phyloP scores from a whole-genome alignment of 2,888 invertebrate genomes.

The Sminthurides aquaticus region DNA sequence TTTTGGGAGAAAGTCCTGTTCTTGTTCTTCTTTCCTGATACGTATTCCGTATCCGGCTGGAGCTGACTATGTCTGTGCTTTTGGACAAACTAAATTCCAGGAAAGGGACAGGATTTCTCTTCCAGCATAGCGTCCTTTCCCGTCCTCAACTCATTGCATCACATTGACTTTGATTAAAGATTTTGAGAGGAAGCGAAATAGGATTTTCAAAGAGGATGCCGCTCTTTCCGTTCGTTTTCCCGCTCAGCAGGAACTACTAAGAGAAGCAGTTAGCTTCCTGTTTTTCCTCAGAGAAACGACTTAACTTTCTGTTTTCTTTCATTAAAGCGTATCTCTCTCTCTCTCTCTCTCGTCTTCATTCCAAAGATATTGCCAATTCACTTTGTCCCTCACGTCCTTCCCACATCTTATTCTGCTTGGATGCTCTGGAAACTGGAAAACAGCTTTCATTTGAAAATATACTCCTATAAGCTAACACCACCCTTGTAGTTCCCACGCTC shows the following conservation, averaged over 20 bases:
- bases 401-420: not conserved
- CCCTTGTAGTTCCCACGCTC: too few species aligned
- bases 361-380: not conserved
- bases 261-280: not conserved
- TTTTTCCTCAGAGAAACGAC: not conserved
- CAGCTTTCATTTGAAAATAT: not conserved
- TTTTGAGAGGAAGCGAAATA: slow-evolving; percentile 8
- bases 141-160: slow-evolving; percentile 8
- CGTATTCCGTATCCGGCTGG: too few species aligned
- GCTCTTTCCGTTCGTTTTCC: not conserved
- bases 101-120: too few species aligned
- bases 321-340: not conserved
- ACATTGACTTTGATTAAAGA: slow-evolving; percentile 22
- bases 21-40: too few species aligned
- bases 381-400: not conserved
- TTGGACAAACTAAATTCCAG: too few species aligned
- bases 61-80: too few species aligned
- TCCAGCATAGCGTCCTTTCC: too few species aligned
- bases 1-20: not conserved
- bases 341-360: not conserved
- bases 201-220: not conserved
- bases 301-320: not conserved
- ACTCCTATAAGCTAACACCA: too few species aligned
- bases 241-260: not conserved
- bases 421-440: not conserved